These are phyloP conservation scores for Athalia circularis DNA, from an alignment of 2,888 invertebrate species.

Conservation along the genomic window DNA sequence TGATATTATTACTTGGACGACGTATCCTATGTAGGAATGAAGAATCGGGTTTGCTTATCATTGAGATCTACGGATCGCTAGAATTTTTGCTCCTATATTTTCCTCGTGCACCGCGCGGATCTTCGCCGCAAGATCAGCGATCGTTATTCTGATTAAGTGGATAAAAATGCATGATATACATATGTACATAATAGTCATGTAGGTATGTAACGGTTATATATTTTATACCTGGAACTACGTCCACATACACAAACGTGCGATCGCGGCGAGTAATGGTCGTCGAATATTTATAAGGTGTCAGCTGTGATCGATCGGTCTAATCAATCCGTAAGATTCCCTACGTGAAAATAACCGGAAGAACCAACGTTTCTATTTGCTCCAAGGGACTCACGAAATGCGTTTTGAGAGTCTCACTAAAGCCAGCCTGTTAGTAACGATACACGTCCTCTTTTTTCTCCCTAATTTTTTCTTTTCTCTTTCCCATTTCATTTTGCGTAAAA, in stretches of 20 bases:
- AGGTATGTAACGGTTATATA: conserved; percentile 17
- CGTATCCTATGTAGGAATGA: neutral
- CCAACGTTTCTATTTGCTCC: neutral
- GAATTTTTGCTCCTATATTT: too few relatives aligned
- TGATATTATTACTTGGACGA: neutral
- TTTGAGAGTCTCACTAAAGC: neutral
- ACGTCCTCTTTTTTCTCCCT: neutral
- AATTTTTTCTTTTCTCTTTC: neutral
- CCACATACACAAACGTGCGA: neutral
- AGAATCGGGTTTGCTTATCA: neutral
- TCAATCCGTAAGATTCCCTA: conserved; percentile 38
- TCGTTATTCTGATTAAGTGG: too few relatives aligned
- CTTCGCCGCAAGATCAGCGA: too few relatives aligned
- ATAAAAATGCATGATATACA: conserved; percentile 2
- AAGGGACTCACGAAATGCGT: conserved; percentile 26
- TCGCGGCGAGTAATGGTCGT: conserved; percentile 6
- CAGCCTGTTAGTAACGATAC: neutral
- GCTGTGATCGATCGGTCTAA: conserved; percentile 39
- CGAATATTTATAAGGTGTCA: conserved; percentile 38
- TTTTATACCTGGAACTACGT: conserved; percentile 1
- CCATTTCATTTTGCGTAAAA: neutral
- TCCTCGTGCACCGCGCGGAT: too few relatives aligned
- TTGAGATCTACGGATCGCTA: neutral
- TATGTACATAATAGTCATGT: neutral
- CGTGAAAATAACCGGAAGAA: conserved; percentile 27